Evolutionary conservation across 2,113 vertebrate genomes (phyloP).

Genomic region (human): GRCh38 chr12:122793501-122794000

Average conservation of each 20-base stretch:
- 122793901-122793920: neutral
- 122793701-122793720: neutral
- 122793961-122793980: neutral
- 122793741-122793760: neutral
- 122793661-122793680: neutral
- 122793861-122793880: neutral
- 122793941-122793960: neutral
- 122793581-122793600: neutral
- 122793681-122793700: neutral
- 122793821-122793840: constrained; percentile 32
- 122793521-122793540: too few relatives aligned
- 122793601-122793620: neutral
- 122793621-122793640: neutral
- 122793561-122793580: neutral
- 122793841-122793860: constrained; percentile 36
- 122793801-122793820: neutral
- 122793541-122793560: neutral
- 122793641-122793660: neutral
- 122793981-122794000: neutral
- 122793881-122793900: neutral
- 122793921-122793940: neutral
- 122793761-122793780: neutral
- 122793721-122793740: neutral
- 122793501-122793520: too few relatives aligned
- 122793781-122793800: neutral